Conservation (phyloP, 2,888 invertebrate species). For the Calliphora vomitoria region DNA sequence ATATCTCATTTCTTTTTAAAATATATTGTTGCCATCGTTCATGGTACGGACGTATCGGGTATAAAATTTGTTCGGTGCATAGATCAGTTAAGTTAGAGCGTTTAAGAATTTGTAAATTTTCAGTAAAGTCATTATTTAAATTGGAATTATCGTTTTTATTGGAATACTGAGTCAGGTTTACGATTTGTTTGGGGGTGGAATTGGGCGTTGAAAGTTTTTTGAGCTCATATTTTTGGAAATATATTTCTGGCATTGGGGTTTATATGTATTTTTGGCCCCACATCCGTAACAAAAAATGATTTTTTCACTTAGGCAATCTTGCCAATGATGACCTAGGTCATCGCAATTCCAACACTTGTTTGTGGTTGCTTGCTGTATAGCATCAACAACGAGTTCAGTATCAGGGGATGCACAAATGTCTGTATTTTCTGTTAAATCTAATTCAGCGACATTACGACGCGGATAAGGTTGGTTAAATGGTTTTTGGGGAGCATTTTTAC, state of each 20-base stretch:
- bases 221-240: not conserved
- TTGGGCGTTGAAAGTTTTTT: no score
- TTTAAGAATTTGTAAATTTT: not conserved
- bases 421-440: not conserved
- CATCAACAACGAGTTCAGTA: not conserved
- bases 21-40: no score
- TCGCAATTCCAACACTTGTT: conserved; percentile 5
- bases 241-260: not conserved
- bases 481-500: not conserved
- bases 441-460: not conserved
- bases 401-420: not conserved
- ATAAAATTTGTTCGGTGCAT: no score
- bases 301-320: not conserved
- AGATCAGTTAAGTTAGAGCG: not conserved
- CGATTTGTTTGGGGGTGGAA: no score
- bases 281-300: not conserved
- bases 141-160: no score
- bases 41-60: no score
- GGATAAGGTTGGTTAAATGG: not conserved
- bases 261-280: not conserved
- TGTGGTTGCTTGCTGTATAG: not conserved
- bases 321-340: not conserved
- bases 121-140: not conserved
- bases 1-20: no score
- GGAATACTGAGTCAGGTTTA: no score